These are phyloP conservation scores for Chaitophorus viminalis DNA, from an alignment of 2,888 invertebrate genomes.

Conservation along the genomic window DNA sequence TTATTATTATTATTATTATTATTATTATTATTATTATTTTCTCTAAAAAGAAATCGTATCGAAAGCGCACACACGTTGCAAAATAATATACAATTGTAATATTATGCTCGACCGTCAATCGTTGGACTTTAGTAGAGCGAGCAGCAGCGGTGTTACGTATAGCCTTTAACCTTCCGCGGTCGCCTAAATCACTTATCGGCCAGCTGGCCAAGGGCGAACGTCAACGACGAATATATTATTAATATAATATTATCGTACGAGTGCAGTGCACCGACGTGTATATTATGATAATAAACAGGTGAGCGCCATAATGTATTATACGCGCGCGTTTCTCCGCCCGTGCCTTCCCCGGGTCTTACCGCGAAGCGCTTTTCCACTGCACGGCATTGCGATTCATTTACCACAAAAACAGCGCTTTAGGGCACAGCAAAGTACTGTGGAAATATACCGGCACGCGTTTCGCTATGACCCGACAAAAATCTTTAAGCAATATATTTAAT, in stretches of 20 bases:
- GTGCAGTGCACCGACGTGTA: too few relatives aligned
- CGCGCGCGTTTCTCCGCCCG: not conserved
- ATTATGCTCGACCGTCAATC: not conserved
- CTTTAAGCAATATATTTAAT: too few relatives aligned
- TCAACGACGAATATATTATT: not conserved
- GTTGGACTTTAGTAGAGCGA: not conserved
- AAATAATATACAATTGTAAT: not conserved
- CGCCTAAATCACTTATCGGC: constrained; percentile 17
- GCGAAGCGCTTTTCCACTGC: too few relatives aligned
- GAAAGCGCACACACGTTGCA: not conserved
- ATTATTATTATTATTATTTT: not conserved
- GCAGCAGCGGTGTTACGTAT: not conserved
- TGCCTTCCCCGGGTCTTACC: too few relatives aligned
- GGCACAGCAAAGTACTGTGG: too few relatives aligned
- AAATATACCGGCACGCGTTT: too few relatives aligned
- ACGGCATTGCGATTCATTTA: too few relatives aligned
- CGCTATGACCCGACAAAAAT: too few relatives aligned
- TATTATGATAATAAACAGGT: not conserved
- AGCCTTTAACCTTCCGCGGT: not conserved
- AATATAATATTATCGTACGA: not conserved
- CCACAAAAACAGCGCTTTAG: too few relatives aligned
- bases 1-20: too few relatives aligned
- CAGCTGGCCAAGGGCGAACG: not conserved
- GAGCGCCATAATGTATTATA: too few relatives aligned
- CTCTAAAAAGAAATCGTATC: not conserved